phyloP scores from a whole-genome alignment of 2,888 invertebrate species.

The Nephrocerus scutellatus region DNA sequence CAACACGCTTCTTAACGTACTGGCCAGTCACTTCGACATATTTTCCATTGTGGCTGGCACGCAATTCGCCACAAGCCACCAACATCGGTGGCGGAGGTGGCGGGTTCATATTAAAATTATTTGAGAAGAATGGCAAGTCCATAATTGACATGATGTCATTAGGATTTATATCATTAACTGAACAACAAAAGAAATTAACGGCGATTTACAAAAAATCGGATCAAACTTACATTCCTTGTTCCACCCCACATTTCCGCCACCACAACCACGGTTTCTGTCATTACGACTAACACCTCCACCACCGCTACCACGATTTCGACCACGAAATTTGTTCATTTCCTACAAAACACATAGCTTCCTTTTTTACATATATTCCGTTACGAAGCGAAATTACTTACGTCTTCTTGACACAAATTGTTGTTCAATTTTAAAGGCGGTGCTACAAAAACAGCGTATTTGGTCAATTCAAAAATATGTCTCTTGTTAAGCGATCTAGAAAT shows the following conservation, averaged over 20 bases:
- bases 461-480: conserved; percentile 14
- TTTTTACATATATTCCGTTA: no score
- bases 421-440: no score
- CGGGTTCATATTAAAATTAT: conserved; percentile 41
- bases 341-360: no score
- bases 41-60: conserved; percentile 50
- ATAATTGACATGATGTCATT: conserved; percentile 3
- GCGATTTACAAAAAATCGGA: background rate
- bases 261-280: conserved; percentile 12
- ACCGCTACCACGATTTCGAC: no score
- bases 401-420: no score
- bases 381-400: no score
- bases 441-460: no score
- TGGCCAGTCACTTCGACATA: conserved; percentile 57
- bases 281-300: no score
- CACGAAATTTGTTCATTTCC: no score
- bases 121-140: conserved; percentile 25
- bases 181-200: background rate
- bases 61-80: conserved; percentile 55
- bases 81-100: conserved; percentile 44
- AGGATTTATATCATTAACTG: conserved; percentile 3
- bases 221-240: conserved; percentile 11
- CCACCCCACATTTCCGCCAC: conserved; percentile 10
- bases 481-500: conserved; percentile 18
- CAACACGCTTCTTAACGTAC: conserved; percentile 53